These are phyloP conservation scores for Helicoverpa assulta DNA, from an alignment of 2,888 invertebrate genomes.

Conservation along the genomic window DNA sequence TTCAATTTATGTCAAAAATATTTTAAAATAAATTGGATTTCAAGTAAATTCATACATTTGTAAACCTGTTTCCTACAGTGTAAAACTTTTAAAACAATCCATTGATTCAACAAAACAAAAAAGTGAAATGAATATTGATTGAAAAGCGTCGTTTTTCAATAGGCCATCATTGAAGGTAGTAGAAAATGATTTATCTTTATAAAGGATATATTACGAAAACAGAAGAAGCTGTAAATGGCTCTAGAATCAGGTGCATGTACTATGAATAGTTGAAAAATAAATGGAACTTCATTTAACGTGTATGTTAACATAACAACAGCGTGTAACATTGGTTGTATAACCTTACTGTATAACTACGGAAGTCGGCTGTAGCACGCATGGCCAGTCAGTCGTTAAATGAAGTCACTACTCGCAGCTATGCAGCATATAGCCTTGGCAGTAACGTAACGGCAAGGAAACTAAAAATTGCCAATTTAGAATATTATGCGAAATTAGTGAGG, in stretches of 20 bases:
- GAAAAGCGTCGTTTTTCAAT: conserved; percentile 18
- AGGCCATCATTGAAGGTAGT: not conserved
- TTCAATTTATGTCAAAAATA: not conserved
- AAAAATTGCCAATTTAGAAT: conserved; percentile 30
- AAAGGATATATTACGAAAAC: conserved; percentile 1
- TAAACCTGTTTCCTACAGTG: conserved; percentile 1
- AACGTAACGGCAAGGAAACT: conserved; percentile 51
- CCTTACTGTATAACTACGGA: conserved; percentile 48
- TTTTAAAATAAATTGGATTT: not conserved
- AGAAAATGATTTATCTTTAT: not conserved
- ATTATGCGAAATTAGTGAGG: conserved; percentile 25
- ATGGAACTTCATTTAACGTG: conserved; percentile 14
- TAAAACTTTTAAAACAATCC: conserved; percentile 9
- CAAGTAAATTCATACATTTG: not conserved
- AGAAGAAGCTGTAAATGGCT: not conserved
- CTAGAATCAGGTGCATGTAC: conserved; percentile 1
- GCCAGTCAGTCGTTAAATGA: conserved; percentile 58
- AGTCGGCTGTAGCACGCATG: conserved; percentile 56
- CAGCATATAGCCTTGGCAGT: conserved; percentile 38
- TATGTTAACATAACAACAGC: conserved; percentile 26
- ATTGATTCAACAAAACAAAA: not conserved
- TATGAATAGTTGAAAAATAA: conserved; percentile 3
- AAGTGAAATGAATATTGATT: conserved; percentile 17
- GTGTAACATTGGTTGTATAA: conserved; percentile 56
- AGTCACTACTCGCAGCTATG: conserved; percentile 48